Percentiles rank a stretch among this genome's conserved stretches.
Conservation (phyloP, 2,888 invertebrate species). For the Syritta pipiens region DNA sequence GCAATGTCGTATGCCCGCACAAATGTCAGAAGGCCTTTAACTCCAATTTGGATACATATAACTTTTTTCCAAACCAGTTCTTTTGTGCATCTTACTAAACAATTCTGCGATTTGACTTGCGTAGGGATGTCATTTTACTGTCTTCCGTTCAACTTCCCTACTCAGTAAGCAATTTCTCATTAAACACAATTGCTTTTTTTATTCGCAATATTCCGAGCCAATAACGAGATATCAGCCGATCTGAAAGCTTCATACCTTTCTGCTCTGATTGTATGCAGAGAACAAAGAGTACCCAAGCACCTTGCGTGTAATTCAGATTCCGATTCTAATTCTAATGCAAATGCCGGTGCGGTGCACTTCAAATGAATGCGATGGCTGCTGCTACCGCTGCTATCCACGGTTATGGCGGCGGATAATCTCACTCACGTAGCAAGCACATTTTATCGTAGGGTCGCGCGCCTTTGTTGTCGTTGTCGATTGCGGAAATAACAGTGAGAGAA, state of each 20-base stretch:
- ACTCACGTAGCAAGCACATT: slow-evolving; percentile 32
- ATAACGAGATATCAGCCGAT: no score
- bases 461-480: slow-evolving; percentile 31
- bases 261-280: slow-evolving; percentile 31
- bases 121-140: no score
- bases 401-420: slow-evolving; percentile 22
- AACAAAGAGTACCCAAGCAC: slow-evolving; percentile 14
- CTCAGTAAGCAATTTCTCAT: neutral
- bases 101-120: no score
- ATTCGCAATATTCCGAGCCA: no score
- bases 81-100: no score
- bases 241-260: neutral
- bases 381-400: neutral
- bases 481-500: slow-evolving; percentile 54
- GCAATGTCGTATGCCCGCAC: no score
- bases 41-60: no score
- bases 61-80: no score
- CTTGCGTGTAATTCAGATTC: slow-evolving; percentile 44
- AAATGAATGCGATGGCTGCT: neutral
- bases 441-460: slow-evolving; percentile 7
- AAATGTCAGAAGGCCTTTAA: no score
- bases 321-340: slow-evolving; percentile 46
- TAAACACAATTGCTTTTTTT: no score
- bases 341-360: slow-evolving; percentile 1
- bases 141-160: slow-evolving; percentile 3